Percentiles rank a stretch among this genome's conserved stretches.
These are phyloP conservation scores for Macaria notata DNA, from an alignment of 2,888 invertebrate genomes.

Conservation along the genomic window DNA sequence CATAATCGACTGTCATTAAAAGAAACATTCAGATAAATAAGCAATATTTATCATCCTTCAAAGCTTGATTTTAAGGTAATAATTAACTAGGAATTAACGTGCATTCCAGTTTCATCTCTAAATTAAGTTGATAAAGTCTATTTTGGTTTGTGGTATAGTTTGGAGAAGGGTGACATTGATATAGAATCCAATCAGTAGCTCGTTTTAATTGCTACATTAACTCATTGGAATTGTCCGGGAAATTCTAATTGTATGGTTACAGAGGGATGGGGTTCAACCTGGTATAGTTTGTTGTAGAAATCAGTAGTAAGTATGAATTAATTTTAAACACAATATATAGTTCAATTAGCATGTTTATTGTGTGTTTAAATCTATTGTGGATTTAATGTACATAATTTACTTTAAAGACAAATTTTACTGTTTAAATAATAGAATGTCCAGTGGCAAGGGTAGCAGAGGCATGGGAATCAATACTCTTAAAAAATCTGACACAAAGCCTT, in stretches of 20 bases:
- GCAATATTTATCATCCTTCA: conserved; percentile 18
- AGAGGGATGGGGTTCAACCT: conserved; percentile 38
- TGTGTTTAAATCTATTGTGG: too few relatives aligned
- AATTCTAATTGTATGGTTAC: conserved; percentile 45
- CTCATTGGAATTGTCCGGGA: conserved; percentile 47
- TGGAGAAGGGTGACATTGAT: conserved; percentile 43
- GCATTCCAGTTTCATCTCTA: conserved; percentile 4
- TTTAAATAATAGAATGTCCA: too few relatives aligned
- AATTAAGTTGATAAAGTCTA: background rate
- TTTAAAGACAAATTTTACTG: too few relatives aligned
- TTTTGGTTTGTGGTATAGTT: conserved; percentile 8
- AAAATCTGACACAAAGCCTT: too few relatives aligned
- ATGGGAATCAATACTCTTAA: too few relatives aligned
- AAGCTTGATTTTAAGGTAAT: conserved; percentile 20
- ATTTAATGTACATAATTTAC: too few relatives aligned
- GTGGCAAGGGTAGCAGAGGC: too few relatives aligned
- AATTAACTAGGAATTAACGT: conserved; percentile 1
- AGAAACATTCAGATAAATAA: conserved; percentile 6
- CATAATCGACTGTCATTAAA: too few relatives aligned
- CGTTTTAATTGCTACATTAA: conserved; percentile 50
- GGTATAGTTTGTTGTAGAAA: conserved; percentile 15
- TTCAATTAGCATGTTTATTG: background rate
- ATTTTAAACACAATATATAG: too few relatives aligned
- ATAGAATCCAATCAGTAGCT: conserved; percentile 48
- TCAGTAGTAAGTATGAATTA: background rate